Conservation (phyloP, 2,797 vertebrate species). For the Protosalanx chinensis region DNA sequence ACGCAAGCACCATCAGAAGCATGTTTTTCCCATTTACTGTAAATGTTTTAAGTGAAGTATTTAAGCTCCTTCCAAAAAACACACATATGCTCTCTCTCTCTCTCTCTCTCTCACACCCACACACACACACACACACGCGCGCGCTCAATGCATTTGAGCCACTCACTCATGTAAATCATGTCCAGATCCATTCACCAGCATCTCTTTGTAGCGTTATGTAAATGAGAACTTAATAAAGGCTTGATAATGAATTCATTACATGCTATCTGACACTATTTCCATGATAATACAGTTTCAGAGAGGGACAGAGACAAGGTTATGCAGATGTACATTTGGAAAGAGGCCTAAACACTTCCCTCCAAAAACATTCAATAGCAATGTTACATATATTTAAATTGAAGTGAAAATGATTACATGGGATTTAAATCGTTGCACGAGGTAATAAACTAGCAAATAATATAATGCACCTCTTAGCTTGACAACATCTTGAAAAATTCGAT, state of each 20-base stretch:
- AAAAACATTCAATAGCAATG: slow-evolving; percentile 2
- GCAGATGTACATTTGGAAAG: neutral
- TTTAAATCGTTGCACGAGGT: too few relatives aligned
- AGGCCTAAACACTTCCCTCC: neutral
- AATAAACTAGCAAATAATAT: too few relatives aligned
- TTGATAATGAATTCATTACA: slow-evolving; percentile 60
- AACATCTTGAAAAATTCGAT: too few relatives aligned
- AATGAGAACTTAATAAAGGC: slow-evolving; percentile 51
- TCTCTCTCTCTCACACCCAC: slow-evolving; percentile 19
- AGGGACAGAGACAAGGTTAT: neutral
- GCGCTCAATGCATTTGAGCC: neutral
- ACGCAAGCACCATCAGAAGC: neutral
- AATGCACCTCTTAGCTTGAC: too few relatives aligned
- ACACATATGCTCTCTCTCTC: slow-evolving; percentile 4
- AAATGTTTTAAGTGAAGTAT: neutral
- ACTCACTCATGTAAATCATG: slow-evolving; percentile 21
- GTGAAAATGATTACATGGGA: too few relatives aligned
- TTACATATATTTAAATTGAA: too few relatives aligned
- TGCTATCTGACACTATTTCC: slow-evolving; percentile 59
- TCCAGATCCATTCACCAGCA: slow-evolving; percentile 6
- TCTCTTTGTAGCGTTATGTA: slow-evolving; percentile 46
- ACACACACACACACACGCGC: slow-evolving; percentile 6
- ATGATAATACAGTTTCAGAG: slow-evolving; percentile 42
- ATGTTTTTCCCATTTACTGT: neutral
- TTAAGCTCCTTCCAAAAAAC: neutral